Conservation (phyloP, 2,113 vertebrate genomes). For the Gadus chalcogrammus region DNA sequence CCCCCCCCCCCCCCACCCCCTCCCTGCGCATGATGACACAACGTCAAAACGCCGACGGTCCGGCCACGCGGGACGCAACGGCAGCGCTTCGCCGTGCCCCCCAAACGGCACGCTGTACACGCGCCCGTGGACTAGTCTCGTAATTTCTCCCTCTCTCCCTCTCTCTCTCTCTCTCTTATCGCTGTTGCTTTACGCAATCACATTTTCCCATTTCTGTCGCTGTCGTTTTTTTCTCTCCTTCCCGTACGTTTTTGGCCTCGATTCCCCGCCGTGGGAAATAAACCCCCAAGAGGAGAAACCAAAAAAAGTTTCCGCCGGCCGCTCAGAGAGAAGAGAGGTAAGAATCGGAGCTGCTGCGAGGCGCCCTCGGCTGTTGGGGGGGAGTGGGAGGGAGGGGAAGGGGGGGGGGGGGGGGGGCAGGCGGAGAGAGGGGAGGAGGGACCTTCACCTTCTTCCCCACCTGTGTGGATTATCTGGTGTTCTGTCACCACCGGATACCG, state of each 20-base stretch:
- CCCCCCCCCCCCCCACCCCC: constrained; percentile 11
- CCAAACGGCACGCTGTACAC: constrained; percentile 55
- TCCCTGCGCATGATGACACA: constrained; percentile 64
- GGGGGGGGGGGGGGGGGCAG: constrained; percentile 54
- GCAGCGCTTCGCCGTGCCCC: constrained; percentile 60
- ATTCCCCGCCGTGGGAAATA: constrained; percentile 44
- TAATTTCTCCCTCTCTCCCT: constrained; percentile 5
- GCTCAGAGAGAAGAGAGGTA: constrained; percentile 65
- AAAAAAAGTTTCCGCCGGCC: constrained; percentile 37
- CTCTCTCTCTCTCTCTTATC: constrained; percentile 15
- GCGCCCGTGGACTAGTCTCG: constrained; percentile 34
- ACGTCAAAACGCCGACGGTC: constrained; percentile 73
- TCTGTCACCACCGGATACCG: constrained; percentile 32
- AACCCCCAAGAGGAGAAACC: constrained; percentile 16
- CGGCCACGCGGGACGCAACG: constrained; percentile 69
- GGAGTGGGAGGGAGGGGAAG: constrained; percentile 30
- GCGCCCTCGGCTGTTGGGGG: constrained; percentile 34
- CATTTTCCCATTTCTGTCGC: constrained; percentile 6
- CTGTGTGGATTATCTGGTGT: constrained; percentile 51
- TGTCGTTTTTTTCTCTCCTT: background rate
- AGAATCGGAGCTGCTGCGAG: constrained; percentile 57
- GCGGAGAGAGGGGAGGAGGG: constrained; percentile 51
- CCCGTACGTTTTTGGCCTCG: constrained; percentile 39
- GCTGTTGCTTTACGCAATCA: constrained; percentile 22
- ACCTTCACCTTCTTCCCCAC: constrained; percentile 40